Conservation (phyloP, 1,140 invertebrate species). For the Brachionus paranguensis region DNA sequence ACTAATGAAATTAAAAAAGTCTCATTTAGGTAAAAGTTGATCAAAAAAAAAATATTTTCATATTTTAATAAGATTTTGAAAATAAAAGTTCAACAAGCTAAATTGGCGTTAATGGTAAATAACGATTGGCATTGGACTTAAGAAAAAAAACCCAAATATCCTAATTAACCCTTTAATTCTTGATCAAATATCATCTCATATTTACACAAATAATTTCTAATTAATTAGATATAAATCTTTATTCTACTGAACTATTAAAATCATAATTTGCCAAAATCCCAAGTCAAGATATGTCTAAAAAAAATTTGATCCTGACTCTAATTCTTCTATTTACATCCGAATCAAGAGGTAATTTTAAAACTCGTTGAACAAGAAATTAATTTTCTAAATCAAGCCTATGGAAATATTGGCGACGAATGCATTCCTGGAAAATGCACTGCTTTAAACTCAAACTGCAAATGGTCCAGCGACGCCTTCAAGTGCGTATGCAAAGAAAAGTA, state of each 20-base stretch:
- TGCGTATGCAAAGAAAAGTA: conserved; percentile 33
- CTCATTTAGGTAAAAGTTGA: no score
- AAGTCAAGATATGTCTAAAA: not conserved
- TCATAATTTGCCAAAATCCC: not conserved
- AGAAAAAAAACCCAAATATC: not conserved
- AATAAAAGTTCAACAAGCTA: not conserved
- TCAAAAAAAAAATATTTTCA: no score
- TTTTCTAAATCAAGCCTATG: not conserved
- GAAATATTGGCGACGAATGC: conserved; percentile 22
- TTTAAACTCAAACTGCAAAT: conserved; percentile 34
- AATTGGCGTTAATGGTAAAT: not conserved
- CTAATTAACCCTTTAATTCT: not conserved
- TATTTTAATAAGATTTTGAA: no score
- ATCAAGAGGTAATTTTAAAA: not conserved
- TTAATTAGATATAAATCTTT: not conserved
- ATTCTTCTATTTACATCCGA: not conserved
- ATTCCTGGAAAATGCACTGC: conserved; percentile 23
- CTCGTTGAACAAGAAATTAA: not conserved
- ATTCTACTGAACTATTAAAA: not conserved
- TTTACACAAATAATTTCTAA: not conserved
- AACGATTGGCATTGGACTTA: not conserved
- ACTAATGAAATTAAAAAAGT: no score
- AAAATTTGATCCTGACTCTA: not conserved
- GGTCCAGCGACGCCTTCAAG: not conserved
- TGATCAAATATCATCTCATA: not conserved